phyloP scores from a whole-genome alignment of 2,113 vertebrate species.

The Pluvialis apricaria region DNA sequence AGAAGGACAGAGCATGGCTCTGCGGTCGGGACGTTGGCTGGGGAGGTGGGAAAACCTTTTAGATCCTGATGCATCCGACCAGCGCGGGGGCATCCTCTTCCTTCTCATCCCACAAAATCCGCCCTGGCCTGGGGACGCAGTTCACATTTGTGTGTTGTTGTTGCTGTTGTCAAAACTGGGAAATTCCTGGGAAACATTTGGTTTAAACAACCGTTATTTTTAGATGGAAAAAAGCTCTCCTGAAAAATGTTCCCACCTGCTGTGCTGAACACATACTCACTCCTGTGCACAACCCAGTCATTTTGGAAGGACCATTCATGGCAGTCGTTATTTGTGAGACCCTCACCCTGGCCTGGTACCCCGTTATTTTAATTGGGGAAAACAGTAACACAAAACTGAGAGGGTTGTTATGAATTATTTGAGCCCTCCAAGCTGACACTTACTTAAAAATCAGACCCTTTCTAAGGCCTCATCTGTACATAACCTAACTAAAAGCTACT shows the following conservation, averaged over 20 bases:
- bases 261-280: rapidly evolving
- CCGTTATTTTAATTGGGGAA: background rate
- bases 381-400: background rate
- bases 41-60: background rate
- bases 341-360: background rate
- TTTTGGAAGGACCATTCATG: background rate
- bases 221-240: background rate
- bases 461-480: constrained; percentile 26
- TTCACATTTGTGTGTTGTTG: background rate
- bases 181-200: background rate
- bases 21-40: rapidly evolving
- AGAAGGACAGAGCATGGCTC: background rate
- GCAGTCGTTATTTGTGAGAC: background rate
- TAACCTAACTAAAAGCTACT: constrained; percentile 35
- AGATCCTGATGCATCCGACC: background rate
- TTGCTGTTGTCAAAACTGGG: background rate
- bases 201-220: background rate
- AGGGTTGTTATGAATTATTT: background rate
- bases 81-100: rapidly evolving
- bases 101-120: background rate
- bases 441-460: background rate
- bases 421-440: background rate
- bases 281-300: background rate
- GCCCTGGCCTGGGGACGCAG: rapidly evolving
- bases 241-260: background rate